Conservation (phyloP, 2,113 vertebrate genomes). For the Phainopepla nitens region DNA sequence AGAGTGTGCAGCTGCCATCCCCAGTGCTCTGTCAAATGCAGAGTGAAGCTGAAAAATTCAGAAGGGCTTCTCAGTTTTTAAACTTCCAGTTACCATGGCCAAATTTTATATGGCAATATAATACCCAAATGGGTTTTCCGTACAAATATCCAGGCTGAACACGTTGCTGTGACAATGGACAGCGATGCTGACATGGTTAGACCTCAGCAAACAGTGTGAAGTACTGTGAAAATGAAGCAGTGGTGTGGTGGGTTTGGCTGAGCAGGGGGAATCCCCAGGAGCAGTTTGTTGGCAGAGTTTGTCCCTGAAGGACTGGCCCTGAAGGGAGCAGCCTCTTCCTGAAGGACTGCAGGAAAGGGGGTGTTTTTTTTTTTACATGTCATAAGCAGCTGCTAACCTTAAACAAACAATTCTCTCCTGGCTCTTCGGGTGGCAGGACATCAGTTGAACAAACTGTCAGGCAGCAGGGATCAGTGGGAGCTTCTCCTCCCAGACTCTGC, state of each 20-base stretch:
- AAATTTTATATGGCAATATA: neutral
- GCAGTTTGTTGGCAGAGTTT: neutral
- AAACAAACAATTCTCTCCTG: neutral
- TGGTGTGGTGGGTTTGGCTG: fast-evolving
- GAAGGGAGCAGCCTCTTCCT: too few species aligned
- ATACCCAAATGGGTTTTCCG: neutral
- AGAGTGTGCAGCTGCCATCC: neutral
- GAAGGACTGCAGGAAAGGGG: neutral
- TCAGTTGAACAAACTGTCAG: neutral
- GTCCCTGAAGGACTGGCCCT: neutral
- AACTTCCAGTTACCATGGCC: neutral
- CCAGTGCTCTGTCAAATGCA: neutral
- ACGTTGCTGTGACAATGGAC: neutral
- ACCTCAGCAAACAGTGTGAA: neutral
- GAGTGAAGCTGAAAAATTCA: neutral
- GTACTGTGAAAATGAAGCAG: too few species aligned
- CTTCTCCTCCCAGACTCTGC: neutral
- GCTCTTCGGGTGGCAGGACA: neutral
- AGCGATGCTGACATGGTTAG: neutral
- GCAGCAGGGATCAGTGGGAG: neutral
- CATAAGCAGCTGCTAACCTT: neutral
- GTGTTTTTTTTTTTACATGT: neutral
- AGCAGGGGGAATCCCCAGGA: neutral
- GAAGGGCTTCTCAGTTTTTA: neutral
- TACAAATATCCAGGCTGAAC: neutral